phyloP scores from a whole-genome alignment of 2,113 vertebrate genomes.

The Gobio gobio region DNA sequence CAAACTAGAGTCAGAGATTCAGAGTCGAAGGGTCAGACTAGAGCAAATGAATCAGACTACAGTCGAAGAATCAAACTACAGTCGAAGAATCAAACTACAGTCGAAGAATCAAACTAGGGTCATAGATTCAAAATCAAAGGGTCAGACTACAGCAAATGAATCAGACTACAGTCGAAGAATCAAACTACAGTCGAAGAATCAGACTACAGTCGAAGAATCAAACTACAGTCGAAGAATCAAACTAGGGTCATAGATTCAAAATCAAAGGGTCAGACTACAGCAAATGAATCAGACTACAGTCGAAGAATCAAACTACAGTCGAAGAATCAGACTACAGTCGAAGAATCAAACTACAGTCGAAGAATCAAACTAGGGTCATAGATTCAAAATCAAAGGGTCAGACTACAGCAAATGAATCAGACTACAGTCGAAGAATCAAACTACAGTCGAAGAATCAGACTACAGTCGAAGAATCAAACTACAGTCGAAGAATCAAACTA shows the following conservation, averaged over 20 bases:
- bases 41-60: background rate
- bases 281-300: background rate
- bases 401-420: no score
- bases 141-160: background rate
- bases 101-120: background rate
- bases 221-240: background rate
- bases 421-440: no score
- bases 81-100: background rate
- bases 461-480: background rate
- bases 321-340: background rate
- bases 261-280: background rate
- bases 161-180: background rate
- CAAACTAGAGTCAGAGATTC: background rate
- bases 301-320: background rate
- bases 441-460: no score
- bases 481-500: background rate
- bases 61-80: background rate
- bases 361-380: background rate
- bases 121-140: background rate
- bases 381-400: no score
- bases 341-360: background rate
- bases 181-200: background rate
- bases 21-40: no score
- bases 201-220: background rate
- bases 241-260: background rate